A percentile compares a stretch with the other conserved stretches of the same genome.
Evolutionary conservation across 2,113 vertebrate genomes (phyloP).

Genomic region (Chaenogobius annularis): DNA sequence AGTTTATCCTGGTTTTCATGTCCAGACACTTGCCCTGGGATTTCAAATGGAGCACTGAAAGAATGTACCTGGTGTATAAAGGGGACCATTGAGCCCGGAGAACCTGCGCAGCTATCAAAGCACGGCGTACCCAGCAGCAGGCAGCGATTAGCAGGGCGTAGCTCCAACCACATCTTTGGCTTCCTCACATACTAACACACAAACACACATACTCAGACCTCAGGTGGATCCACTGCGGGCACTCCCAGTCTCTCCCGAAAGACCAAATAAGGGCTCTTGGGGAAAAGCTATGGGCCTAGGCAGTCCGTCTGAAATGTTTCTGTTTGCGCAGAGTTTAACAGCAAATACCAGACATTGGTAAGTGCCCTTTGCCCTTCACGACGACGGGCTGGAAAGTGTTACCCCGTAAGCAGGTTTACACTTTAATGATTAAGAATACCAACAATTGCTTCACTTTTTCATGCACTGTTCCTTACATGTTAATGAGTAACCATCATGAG

Average conservation of each 20-base stretch:
- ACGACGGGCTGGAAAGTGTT: slow-evolving; percentile 3
- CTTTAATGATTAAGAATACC: not conserved
- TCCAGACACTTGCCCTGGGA: slow-evolving; percentile 58
- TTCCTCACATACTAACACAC: slow-evolving; percentile 40
- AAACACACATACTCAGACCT: slow-evolving; percentile 53
- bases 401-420: slow-evolving; percentile 5
- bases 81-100: slow-evolving; percentile 63
- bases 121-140: slow-evolving; percentile 68
- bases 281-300: slow-evolving; percentile 29
- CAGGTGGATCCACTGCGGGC: slow-evolving; percentile 72
- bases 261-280: slow-evolving; percentile 52
- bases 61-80: slow-evolving; percentile 74
- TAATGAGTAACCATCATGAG: no score
- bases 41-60: slow-evolving; percentile 56
- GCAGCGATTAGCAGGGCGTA: slow-evolving; percentile 78
- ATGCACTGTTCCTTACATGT: no score
- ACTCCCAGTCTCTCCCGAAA: slow-evolving; percentile 58
- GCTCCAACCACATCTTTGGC: slow-evolving; percentile 73
- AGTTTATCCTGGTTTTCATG: slow-evolving; percentile 64
- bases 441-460: no score
- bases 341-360: slow-evolving; percentile 25
- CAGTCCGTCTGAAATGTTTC: slow-evolving; percentile 16
- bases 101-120: slow-evolving; percentile 71
- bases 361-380: slow-evolving; percentile 10
- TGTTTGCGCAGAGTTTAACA: slow-evolving; percentile 39